A percentile compares a stretch with the other conserved stretches of the same genome.
Evolutionary conservation across 2,797 vertebrate species (phyloP).

Genomic region (Microhierax caerulescens): DNA sequence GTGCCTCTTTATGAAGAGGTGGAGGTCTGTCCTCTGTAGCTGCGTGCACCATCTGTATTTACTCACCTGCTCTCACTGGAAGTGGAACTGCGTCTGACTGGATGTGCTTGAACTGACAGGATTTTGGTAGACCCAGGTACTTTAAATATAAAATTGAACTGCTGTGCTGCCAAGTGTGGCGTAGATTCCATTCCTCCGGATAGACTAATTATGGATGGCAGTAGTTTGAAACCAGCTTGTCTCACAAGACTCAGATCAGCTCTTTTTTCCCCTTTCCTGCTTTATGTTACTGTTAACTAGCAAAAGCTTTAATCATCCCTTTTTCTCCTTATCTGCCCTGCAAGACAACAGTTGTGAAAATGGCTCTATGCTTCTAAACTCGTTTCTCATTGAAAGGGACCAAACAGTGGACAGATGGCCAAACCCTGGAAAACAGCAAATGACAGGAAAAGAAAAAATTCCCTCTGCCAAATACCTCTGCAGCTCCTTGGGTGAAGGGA

Average conservation of each 20-base stretch:
- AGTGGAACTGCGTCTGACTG: not conserved
- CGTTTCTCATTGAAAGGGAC: not conserved
- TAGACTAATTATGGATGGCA: not conserved
- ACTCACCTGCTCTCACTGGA: not conserved
- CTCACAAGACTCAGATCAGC: not conserved
- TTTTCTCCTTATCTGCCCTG: not conserved
- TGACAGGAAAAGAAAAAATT: not conserved
- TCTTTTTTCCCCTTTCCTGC: not conserved
- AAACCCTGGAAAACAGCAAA: constrained; percentile 1
- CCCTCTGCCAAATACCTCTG: not conserved
- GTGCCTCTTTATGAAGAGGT: not conserved
- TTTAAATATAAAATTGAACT: not conserved
- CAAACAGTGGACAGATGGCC: constrained; percentile 39
- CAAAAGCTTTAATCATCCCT: not conserved
- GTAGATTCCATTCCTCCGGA: not conserved
- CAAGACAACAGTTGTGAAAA: not conserved
- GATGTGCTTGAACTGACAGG: not conserved
- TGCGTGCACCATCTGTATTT: not conserved
- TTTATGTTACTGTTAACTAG: not conserved
- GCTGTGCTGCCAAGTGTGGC: not conserved
- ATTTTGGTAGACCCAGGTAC: not conserved
- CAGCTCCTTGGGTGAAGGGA: not conserved
- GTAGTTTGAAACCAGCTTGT: not conserved
- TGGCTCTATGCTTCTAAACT: not conserved
- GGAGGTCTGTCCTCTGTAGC: not conserved